Evolutionary conservation across 2,888 invertebrate genomes (phyloP).

Genomic region (Drosophila nigricruria): DNA sequence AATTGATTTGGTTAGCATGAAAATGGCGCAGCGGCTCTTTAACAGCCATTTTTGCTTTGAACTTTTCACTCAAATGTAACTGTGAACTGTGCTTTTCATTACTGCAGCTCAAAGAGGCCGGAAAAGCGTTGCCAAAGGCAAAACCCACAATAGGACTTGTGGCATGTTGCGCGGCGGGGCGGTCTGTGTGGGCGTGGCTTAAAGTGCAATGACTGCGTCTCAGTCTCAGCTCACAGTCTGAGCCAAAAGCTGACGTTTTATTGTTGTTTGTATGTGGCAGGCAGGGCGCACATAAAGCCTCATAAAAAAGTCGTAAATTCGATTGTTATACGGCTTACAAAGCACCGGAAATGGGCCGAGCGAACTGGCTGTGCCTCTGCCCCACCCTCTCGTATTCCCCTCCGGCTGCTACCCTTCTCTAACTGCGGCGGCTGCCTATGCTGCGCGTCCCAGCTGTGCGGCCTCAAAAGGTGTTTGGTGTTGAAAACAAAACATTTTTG

Average conservation of each 20-base stretch:
- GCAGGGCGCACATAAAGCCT: conserved; percentile 65
- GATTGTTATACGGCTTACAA: conserved; percentile 76
- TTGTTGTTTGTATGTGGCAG: conserved; percentile 58
- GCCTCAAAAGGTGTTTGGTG: conserved; percentile 75
- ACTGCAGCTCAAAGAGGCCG: conserved; percentile 63
- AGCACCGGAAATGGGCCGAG: conserved; percentile 71
- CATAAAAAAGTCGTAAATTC: conserved; percentile 78
- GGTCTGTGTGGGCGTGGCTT: conserved; percentile 44
- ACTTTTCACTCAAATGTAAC: conserved; percentile 68
- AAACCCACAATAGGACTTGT: conserved; percentile 61
- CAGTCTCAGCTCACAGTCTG: too few relatives aligned
- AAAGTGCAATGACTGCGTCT: conserved; percentile 74
- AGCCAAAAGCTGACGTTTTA: conserved; percentile 66
- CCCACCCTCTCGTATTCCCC: conserved; percentile 2
- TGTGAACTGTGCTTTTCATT: conserved; percentile 65
- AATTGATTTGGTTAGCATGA: conserved; percentile 71
- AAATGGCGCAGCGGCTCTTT: conserved; percentile 48
- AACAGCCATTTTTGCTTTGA: conserved; percentile 67
- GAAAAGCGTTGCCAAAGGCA: conserved; percentile 71
- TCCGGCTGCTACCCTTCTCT: conserved; percentile 2
- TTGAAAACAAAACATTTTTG: conserved; percentile 70
- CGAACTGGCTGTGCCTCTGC: conserved; percentile 27
- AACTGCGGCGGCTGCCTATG: not conserved
- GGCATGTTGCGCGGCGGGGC: conserved; percentile 12
- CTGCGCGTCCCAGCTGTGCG: conserved; percentile 22